Conservation (phyloP, 2,113 vertebrate genomes). For the Zosterops lateralis region DNA sequence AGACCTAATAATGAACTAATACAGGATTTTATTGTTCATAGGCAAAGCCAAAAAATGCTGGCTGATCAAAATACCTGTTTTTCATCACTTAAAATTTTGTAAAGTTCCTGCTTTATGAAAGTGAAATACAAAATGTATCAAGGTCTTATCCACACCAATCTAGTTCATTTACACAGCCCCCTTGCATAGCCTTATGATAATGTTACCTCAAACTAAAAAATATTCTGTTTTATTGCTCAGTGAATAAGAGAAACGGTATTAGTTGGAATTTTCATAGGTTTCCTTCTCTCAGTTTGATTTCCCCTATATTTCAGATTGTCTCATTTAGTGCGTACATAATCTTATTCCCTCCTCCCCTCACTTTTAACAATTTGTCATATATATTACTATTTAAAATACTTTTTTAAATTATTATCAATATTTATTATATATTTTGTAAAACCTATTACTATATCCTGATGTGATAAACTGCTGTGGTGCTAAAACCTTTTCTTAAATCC, state of each 20-base stretch:
- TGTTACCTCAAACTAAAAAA: background rate
- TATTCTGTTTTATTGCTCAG: background rate
- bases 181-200: background rate
- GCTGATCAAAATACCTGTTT: background rate
- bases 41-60: background rate
- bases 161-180: background rate
- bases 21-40: background rate
- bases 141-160: background rate
- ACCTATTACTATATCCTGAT: background rate
- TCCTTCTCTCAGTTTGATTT: background rate
- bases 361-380: background rate
- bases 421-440: background rate
- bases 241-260: background rate
- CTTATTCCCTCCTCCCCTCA: background rate
- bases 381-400: background rate
- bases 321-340: background rate
- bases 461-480: background rate
- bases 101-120: background rate
- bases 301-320: background rate
- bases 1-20: background rate
- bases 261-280: background rate
- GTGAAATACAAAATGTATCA: background rate
- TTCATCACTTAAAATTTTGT: background rate
- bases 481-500: background rate
- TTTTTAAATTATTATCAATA: background rate